A percentile compares a stretch with the other conserved stretches of the same genome.
Evolutionary conservation across 2,113 vertebrate genomes (phyloP).

Genomic region (Verasper variegatus): DNA sequence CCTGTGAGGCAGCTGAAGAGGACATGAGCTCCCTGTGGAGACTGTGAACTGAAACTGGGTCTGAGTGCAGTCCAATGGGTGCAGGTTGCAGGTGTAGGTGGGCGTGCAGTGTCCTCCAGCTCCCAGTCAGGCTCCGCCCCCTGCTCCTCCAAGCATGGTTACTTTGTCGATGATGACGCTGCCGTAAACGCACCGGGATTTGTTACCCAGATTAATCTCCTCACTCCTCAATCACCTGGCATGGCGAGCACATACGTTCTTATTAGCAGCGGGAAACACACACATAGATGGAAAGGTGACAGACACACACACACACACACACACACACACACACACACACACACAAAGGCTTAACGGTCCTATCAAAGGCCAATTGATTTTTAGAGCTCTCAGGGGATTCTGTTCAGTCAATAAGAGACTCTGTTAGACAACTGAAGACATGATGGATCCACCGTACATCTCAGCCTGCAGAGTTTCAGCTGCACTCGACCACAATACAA

Average conservation of each 20-base stretch:
- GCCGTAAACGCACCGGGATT: slow-evolving; percentile 3
- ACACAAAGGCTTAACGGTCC: slow-evolving; percentile 51
- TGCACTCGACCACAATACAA: background rate
- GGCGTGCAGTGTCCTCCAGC: too few relatives aligned
- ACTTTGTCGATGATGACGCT: background rate
- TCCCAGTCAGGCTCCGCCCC: too few relatives aligned
- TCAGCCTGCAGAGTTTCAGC: slow-evolving; percentile 42
- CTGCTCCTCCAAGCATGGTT: too few relatives aligned
- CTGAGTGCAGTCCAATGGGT: slow-evolving; percentile 32
- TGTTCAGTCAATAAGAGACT: slow-evolving; percentile 69
- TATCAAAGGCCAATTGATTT: slow-evolving; percentile 77
- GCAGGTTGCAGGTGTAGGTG: too few relatives aligned
- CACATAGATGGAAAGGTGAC: slow-evolving; percentile 10
- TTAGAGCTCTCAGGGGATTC: slow-evolving; percentile 63
- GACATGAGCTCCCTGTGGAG: slow-evolving; percentile 51
- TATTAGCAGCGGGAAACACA: too few relatives aligned
- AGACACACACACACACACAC: slow-evolving; percentile 4
- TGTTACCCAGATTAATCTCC: slow-evolving; percentile 33
- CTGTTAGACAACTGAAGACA: slow-evolving; percentile 75
- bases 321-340: slow-evolving; percentile 20
- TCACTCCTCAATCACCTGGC: too few relatives aligned
- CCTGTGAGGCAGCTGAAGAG: slow-evolving; percentile 42
- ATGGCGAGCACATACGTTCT: too few relatives aligned
- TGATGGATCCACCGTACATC: slow-evolving; percentile 67
- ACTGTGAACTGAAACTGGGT: slow-evolving; percentile 43